phyloP scores from a whole-genome alignment of 2,797 vertebrate genomes.

The Myotis findleyi region DNA sequence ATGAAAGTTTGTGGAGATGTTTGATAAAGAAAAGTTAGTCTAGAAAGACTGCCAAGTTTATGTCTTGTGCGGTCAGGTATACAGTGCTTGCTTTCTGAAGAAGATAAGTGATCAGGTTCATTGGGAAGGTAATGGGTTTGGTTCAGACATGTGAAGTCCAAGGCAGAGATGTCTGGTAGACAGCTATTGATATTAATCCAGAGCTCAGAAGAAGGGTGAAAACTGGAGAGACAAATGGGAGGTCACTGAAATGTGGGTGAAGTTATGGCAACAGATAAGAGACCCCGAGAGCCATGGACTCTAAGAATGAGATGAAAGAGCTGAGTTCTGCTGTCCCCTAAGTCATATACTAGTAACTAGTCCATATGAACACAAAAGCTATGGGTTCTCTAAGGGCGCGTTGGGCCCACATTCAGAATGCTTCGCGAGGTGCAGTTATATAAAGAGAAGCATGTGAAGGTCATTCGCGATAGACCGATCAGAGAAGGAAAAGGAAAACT shows the following conservation, averaged over 20 bases:
- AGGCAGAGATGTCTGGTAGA: not conserved
- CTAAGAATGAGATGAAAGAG: not conserved
- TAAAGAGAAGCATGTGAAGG: not conserved
- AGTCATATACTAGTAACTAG: not conserved
- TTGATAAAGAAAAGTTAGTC: not conserved
- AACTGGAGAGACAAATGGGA: slow-evolving; percentile 19
- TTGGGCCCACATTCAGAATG: not conserved
- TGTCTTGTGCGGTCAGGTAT: not conserved
- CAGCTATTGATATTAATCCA: not conserved
- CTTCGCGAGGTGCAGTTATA: not conserved
- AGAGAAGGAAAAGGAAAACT: not conserved
- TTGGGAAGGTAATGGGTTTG: slow-evolving; percentile 36
- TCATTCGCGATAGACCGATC: not conserved
- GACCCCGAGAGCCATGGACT: not conserved
- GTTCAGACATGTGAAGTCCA: not conserved
- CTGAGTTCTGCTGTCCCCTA: not conserved
- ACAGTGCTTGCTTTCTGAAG: not conserved
- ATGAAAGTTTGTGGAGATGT: not conserved
- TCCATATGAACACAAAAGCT: not conserved
- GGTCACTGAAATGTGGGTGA: not conserved
- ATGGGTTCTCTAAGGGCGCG: not conserved
- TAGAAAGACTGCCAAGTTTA: slow-evolving; percentile 11
- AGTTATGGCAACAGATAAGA: not conserved
- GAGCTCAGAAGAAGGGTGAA: not conserved
- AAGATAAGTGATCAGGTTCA: slow-evolving; percentile 2